These are phyloP conservation scores for Stenurella melanura DNA, from an alignment of 2,888 invertebrate genomes.

Conservation along the genomic window DNA sequence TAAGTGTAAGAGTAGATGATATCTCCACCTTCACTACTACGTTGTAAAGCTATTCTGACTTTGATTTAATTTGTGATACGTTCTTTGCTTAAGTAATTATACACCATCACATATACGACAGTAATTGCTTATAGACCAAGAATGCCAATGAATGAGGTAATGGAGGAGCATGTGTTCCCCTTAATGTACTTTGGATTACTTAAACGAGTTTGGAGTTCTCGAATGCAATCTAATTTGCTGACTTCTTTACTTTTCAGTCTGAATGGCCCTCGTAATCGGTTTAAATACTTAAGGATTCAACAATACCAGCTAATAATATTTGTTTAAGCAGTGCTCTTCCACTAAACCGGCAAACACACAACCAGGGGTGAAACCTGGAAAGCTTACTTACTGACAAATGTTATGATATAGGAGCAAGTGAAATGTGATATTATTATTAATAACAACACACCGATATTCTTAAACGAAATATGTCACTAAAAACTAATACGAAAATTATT, in stretches of 20 bases:
- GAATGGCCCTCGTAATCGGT: conserved; percentile 26
- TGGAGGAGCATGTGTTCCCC: conserved; percentile 11
- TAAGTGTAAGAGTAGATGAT: conserved; percentile 42
- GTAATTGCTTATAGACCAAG: conserved; percentile 39
- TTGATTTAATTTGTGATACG: conserved; percentile 48
- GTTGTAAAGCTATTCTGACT: conserved; percentile 35
- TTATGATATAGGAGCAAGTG: neutral
- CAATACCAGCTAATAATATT: neutral
- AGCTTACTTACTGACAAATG: neutral
- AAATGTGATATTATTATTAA: neutral
- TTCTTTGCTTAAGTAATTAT: conserved; percentile 44
- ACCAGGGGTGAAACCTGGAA: neutral
- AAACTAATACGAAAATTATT: no score
- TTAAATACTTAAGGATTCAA: conserved; percentile 23
- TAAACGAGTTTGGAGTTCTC: conserved; percentile 30
- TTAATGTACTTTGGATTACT: conserved; percentile 22
- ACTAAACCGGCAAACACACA: neutral
- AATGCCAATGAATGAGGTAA: conserved; percentile 36
- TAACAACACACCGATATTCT: no score
- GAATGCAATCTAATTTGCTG: conserved; percentile 25
- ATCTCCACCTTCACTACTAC: conserved; percentile 36
- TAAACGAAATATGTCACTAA: no score
- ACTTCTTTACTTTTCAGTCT: conserved; percentile 26
- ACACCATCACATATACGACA: conserved; percentile 41
- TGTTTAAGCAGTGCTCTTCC: neutral